Base-by-base conservation (phyloP, 2,113 vertebrate species). In the Sclerurus mexicanus region DNA sequence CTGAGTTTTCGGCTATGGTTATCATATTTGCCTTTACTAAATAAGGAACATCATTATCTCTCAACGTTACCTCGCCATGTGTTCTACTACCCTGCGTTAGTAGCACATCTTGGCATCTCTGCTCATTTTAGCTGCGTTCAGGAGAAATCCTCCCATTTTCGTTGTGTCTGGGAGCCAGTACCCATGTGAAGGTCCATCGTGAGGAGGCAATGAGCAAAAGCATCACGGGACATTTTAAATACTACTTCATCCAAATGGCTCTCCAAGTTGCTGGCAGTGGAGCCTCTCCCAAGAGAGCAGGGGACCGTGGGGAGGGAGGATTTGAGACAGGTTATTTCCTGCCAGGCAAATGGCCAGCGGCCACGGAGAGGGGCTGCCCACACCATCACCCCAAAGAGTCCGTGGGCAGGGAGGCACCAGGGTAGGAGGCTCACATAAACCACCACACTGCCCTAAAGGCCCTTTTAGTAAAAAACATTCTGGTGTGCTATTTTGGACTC, bases 11-110 rank as follows among this genome's bases (percentile, higher is more conserved):
- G 4, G 47, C 53, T 76, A n/a, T 0, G 16, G 88, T 89, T 94
- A 60, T 94, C 82, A 28, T 37, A 90, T 90, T 90, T 91, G 89
- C 82, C 81, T 97, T 88, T 87, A 89, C 93, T 95, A 95, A 95
- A 93, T 92, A 92, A 67, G 62, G 85, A 94, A 91, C 71, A 87
- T 84, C 81, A 88, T 90, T 91, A 90, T 89, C 79, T 95, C 86
- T 90, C 21, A 6, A 89, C 58, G 22, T 87, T 91, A 95, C 79
- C 89, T 93, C 63, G 15, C 88, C 79, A 94, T 93, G 92, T 95
- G 95, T 92, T 93, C 72, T 83, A 92, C 93, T 94, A 96, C 76
- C 81, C 91, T 92, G 85, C 4, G 47, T 94, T 81, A 95, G 93
- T 44, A 79, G 89, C 93, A 46, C 82, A 77, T 93, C 91, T 90